A percentile compares a stretch with the other conserved stretches of the same genome.
Evolutionary conservation across 2,797 vertebrate genomes (phyloP).

Genomic region (Amphiprion clarkii): DNA sequence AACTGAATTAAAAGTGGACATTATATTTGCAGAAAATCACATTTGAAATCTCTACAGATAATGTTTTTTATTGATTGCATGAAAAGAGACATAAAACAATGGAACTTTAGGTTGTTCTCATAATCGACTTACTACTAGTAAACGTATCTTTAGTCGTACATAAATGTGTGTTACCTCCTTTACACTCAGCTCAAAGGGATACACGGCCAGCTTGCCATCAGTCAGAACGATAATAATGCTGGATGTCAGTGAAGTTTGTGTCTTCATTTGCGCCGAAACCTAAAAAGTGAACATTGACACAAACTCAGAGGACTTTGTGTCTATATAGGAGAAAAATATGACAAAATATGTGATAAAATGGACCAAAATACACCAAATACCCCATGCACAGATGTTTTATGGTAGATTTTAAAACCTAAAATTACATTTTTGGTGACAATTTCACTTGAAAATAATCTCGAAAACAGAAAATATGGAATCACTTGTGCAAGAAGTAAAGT

Average conservation of each 20-base stretch:
- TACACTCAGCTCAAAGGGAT: slow-evolving; percentile 88
- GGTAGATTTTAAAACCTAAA: no score
- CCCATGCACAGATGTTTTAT: background rate
- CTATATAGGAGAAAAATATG: no score
- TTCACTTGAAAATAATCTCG: background rate
- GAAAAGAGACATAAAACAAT: no score
- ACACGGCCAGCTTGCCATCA: slow-evolving; percentile 92
- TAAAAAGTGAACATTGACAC: slow-evolving; percentile 29
- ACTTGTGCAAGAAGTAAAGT: background rate
- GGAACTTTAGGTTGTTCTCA: no score
- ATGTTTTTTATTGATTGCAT: background rate
- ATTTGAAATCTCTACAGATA: no score
- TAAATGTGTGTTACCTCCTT: slow-evolving; percentile 85
- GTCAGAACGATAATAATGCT: slow-evolving; percentile 95
- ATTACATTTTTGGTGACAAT: background rate
- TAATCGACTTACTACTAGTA: background rate
- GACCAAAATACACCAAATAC: background rate
- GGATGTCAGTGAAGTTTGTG: slow-evolving; percentile 85
- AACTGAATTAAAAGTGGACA: background rate
- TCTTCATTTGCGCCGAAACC: slow-evolving; percentile 90
- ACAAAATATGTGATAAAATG: no score
- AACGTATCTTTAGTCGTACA: background rate
- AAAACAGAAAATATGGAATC: background rate
- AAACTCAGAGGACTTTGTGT: background rate
- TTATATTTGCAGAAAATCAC: no score